These are phyloP conservation scores for Cololabis saira DNA, from an alignment of 2,113 vertebrate species.

Conservation along the genomic window DNA sequence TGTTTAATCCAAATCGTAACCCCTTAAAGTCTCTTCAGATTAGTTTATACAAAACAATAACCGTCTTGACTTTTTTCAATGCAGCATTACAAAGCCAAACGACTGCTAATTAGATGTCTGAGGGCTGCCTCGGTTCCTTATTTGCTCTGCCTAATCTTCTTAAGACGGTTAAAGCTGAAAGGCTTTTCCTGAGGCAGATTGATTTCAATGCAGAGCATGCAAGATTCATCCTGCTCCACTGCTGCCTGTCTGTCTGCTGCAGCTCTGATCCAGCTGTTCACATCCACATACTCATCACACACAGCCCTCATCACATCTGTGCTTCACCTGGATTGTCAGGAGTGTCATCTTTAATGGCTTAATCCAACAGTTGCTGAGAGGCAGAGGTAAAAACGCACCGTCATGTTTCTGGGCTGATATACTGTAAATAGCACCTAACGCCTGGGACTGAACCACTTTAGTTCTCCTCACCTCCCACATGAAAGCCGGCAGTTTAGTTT, in stretches of 20 bases:
- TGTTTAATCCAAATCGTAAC: not conserved
- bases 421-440: not conserved
- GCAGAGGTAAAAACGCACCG: not conserved
- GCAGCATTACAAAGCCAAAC: conserved; percentile 6
- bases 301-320: conserved; percentile 22
- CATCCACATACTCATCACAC: conserved; percentile 61
- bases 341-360: not conserved
- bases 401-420: not conserved
- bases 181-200: conserved; percentile 40
- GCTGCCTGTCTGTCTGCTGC: conserved; percentile 30
- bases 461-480: too few relatives aligned
- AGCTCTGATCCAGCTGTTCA: conserved; percentile 71
- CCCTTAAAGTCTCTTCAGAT: not conserved
- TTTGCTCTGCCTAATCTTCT: conserved; percentile 62
- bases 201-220: conserved; percentile 49
- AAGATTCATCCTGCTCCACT: conserved; percentile 30
- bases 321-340: not conserved
- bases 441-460: too few relatives aligned
- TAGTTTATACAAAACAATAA: conserved; percentile 14
- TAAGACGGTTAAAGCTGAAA: conserved; percentile 48
- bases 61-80: not conserved
- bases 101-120: conserved; percentile 32
- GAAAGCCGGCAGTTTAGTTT: too few relatives aligned
- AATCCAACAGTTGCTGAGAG: not conserved
- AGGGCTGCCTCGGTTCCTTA: conserved; percentile 29